Evolutionary conservation across 92 coral and sea anemone genomes (phyloP).

Genomic region (Diadumene lineata): DNA sequence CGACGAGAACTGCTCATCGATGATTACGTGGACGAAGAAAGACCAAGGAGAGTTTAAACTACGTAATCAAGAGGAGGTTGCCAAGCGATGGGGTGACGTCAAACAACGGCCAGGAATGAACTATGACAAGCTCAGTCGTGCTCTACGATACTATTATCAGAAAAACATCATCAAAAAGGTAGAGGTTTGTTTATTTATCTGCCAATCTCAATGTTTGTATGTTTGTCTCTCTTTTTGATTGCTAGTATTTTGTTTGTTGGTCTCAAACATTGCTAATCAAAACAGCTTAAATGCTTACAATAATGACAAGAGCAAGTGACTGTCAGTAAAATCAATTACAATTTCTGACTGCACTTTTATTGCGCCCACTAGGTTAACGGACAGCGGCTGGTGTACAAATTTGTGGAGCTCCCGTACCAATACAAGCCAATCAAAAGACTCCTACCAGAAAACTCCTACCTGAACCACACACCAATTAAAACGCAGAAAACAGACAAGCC

Average conservation of each 20-base stretch:
- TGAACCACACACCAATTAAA: constrained; percentile 13
- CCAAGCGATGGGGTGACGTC: constrained; percentile 91
- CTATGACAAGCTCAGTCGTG: constrained; percentile 86
- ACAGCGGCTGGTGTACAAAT: constrained; percentile 95
- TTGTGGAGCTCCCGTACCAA: constrained; percentile 89
- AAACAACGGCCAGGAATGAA: constrained; percentile 94
- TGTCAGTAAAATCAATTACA: too few relatives aligned
- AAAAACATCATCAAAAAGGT: constrained; percentile 89
- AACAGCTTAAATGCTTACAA: too few relatives aligned
- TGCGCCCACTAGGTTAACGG: constrained; percentile 76
- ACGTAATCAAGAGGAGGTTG: constrained; percentile 90
- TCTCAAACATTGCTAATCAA: too few relatives aligned
- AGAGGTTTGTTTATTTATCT: too few relatives aligned
- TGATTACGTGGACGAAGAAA: constrained; percentile 85
- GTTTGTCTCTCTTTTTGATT: too few relatives aligned
- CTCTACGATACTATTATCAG: constrained; percentile 90
- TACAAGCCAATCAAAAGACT: constrained; percentile 79
- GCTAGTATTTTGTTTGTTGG: too few relatives aligned
- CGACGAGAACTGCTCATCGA: constrained; percentile 69
- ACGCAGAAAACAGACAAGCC: background rate
- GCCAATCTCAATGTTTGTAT: too few relatives aligned
- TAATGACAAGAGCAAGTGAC: background rate
- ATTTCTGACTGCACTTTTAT: background rate
- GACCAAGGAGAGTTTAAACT: constrained; percentile 79
- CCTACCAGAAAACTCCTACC: background rate